Evolutionary conservation across 2,888 invertebrate genomes (phyloP).

Genomic region (Philhelius pedissequus): DNA sequence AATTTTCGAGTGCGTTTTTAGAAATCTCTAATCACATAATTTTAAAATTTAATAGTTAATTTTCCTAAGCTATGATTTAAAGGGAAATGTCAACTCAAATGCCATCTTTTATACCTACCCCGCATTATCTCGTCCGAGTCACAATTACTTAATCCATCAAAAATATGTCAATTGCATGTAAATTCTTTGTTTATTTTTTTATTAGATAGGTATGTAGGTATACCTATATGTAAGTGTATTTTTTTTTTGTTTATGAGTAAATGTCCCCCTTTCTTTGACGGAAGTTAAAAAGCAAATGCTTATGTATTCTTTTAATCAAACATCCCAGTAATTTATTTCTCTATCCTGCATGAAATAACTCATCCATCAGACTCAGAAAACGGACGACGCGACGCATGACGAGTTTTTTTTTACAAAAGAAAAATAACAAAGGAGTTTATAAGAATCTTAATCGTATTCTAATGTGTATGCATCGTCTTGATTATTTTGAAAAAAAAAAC

Average conservation of each 20-base stretch:
- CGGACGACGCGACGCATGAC: not conserved
- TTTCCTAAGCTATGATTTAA: too few relatives aligned
- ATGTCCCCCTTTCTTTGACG: not conserved
- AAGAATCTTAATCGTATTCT: not conserved
- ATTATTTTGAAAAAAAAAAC: not conserved
- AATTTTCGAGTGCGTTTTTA: too few relatives aligned
- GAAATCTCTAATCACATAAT: too few relatives aligned
- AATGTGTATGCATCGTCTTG: not conserved
- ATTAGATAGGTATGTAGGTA: not conserved
- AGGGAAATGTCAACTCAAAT: not conserved
- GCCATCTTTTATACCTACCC: not conserved
- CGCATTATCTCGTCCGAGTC: not conserved
- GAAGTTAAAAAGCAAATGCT: not conserved
- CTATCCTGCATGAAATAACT: not conserved
- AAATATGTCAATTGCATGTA: not conserved
- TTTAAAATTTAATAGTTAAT: too few relatives aligned
- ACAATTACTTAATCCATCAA: not conserved
- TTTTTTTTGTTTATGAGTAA: not conserved
- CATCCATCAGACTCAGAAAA: conserved; percentile 3
- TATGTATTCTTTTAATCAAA: not conserved
- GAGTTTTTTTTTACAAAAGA: not conserved
- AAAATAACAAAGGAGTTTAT: conserved; percentile 1
- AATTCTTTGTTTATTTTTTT: not conserved
- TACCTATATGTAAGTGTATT: too few relatives aligned
- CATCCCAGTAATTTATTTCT: conserved; percentile 6